Percentiles rank a stretch among this genome's conserved stretches.
These are phyloP conservation scores for Toxonevra muliebris DNA, from an alignment of 2,888 invertebrate genomes.

Conservation along the genomic window DNA sequence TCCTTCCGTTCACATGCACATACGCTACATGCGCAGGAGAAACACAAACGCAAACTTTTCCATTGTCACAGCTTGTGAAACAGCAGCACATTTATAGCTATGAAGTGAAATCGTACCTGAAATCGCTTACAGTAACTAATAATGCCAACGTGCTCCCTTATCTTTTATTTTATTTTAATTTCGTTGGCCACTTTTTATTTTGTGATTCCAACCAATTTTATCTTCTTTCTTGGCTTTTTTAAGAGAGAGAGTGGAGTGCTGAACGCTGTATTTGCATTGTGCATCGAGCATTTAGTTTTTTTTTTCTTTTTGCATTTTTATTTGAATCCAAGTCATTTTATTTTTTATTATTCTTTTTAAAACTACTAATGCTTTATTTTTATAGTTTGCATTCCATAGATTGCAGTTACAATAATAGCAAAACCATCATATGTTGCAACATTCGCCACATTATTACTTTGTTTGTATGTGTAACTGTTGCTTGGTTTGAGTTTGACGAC, in stretches of 20 bases:
- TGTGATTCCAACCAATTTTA: background rate
- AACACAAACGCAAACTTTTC: background rate
- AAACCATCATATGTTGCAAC: no score
- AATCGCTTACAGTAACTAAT: background rate
- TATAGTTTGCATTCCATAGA: no score
- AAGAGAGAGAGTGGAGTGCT: no score
- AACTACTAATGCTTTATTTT: no score
- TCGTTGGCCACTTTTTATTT: background rate
- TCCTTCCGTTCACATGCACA: slow-evolving; percentile 33
- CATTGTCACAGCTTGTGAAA: background rate
- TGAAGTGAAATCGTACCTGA: background rate
- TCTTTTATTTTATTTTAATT: background rate
- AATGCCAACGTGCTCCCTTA: background rate
- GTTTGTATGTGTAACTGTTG: no score
- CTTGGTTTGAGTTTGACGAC: no score
- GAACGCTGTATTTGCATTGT: no score
- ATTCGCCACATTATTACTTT: no score
- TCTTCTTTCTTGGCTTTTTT: background rate
- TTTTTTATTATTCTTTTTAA: no score
- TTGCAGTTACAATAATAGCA: no score
- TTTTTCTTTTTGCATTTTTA: background rate
- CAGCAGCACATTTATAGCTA: slow-evolving; percentile 19
- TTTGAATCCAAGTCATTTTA: background rate
- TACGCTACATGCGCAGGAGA: background rate
- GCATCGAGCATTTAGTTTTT: background rate